Evolutionary conservation across 1,140 invertebrate genomes (phyloP).

Genomic region (Colletes latitarsis): DNA sequence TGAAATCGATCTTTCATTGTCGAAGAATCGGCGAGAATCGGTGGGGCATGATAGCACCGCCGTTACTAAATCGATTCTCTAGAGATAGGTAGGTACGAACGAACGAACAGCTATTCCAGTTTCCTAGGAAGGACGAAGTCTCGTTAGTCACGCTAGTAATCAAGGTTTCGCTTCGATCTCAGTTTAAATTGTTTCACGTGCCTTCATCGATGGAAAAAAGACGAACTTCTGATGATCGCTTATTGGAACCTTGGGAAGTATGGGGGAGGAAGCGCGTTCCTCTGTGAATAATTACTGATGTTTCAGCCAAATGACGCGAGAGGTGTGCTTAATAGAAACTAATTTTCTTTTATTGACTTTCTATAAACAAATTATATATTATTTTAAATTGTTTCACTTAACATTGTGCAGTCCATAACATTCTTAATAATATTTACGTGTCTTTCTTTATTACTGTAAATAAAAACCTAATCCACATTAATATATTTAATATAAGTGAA

Average conservation of each 20-base stretch:
- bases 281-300: background rate
- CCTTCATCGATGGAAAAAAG: conserved; percentile 10
- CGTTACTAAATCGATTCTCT: conserved; percentile 71
- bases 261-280: background rate
- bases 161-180: conserved; percentile 74
- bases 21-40: conserved; percentile 57
- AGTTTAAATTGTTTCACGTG: conserved; percentile 62
- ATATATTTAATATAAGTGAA: too few species aligned
- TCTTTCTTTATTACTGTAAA: too few species aligned
- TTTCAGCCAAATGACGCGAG: background rate
- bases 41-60: conserved; percentile 46
- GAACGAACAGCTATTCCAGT: conserved; percentile 67
- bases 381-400: too few species aligned
- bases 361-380: too few species aligned
- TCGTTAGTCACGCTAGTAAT: conserved; percentile 78
- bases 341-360: too few species aligned
- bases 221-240: conserved; percentile 20
- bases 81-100: conserved; percentile 65
- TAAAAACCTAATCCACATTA: too few species aligned
- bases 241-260: too few species aligned
- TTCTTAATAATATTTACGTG: too few species aligned
- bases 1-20: conserved; percentile 76
- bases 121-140: conserved; percentile 71
- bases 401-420: too few species aligned
- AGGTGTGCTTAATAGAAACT: background rate